Base-by-base conservation (phyloP, 1,140 invertebrate genomes). In the Sitobion miscanthi region DNA sequence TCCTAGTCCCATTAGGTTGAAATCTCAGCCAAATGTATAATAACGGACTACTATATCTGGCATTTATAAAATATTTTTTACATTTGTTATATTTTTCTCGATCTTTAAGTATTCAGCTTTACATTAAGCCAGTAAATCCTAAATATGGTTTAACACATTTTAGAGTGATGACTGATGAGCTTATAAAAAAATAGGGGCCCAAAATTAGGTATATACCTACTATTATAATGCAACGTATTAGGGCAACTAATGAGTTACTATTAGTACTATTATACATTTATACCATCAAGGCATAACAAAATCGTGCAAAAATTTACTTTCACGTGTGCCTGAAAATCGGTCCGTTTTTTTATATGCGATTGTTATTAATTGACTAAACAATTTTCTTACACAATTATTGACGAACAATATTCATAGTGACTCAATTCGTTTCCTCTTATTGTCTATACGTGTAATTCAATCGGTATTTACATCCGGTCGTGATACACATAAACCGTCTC, bases 391-490 rank as follows among this genome's bases (percentile, higher is more conserved):
- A 54, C 4, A 2, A 77, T 35, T 77, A n/a, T 77, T 77, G 30
- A 17, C n/a, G 30, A 69, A 69, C n/a, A 69, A 23, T 52, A 52
- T 69, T 69, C 30, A 69, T 14, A 69, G 14, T 17, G 14, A 77
- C 62, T n/a, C 0, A 77, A 77, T 77, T 17, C 30, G n/a, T 77
- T 77, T 77, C 62, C 30, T n/a, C 62, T n/a, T 35, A n/a, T 69
- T n/a, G n/a, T n/a, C n/a, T 77, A 62, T 2, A 23, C 30, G 5
- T 17, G 62, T 77, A n/a, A n/a, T n/a, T 35, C 62, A 77, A 77
- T 77, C n/a, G 14, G 62, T 69, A 77, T 77, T 77, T 77, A 77
- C n/a, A 77, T 77, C 62, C 62, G n/a, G 62, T 77, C 62, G 62
- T 77, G 62, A 77, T 77, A 77, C n/a, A 77, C 62, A 77, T 77